Evolutionary conservation across 2,888 invertebrate genomes (phyloP).

Genomic region (Julus scandinavius): DNA sequence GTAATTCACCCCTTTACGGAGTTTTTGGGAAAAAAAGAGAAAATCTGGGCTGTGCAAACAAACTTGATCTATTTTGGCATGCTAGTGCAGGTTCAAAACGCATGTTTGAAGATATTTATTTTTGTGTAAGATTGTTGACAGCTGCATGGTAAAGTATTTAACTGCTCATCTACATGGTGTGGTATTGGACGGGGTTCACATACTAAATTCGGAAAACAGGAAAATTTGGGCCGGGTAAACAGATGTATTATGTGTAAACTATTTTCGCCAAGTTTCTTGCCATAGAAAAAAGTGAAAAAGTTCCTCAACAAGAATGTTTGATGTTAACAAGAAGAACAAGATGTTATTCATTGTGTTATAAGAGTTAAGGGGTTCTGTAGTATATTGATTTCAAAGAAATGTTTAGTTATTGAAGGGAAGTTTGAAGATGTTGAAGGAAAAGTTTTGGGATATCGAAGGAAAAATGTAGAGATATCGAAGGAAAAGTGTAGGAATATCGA

Average conservation of each 20-base stretch:
- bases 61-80: not conserved
- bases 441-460: no score
- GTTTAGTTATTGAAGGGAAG: no score
- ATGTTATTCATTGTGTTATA: no score
- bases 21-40: not conserved
- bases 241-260: not conserved
- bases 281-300: not conserved
- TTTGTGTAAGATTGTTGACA: not conserved
- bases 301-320: no score
- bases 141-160: not conserved
- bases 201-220: not conserved
- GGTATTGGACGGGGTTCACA: not conserved
- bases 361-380: no score
- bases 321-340: no score
- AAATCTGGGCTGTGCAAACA: constrained; percentile 2
- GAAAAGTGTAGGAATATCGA: no score
- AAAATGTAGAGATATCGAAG: no score
- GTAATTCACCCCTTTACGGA: no score
- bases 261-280: not conserved
- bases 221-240: not conserved
- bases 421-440: no score
- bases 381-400: no score
- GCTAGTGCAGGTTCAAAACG: not conserved
- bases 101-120: not conserved
- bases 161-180: not conserved